Base-by-base conservation (phyloP, 2,888 invertebrate genomes). In the Eulithis testata region DNA sequence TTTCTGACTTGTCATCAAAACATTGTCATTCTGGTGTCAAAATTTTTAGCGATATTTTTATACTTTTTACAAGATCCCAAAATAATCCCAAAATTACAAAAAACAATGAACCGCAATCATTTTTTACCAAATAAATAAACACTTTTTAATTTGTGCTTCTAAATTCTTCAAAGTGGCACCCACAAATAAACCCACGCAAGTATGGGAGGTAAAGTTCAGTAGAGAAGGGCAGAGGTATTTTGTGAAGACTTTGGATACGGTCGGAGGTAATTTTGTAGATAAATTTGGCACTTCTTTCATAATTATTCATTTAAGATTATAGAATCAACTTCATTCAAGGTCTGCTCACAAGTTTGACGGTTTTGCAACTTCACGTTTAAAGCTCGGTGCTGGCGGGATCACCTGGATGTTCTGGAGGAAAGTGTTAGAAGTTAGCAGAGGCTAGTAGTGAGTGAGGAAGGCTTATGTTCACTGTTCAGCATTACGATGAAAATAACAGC, bases 201-300 rank as follows among this genome's bases (percentile, higher is more conserved):
- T 92, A 80, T 92, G 92, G 92, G 88, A 87, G 76, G 67, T 91
- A 7, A 85, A 69, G 71, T 81, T 92, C 52, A 76, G 71, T 77
- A 82, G 80, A 63, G 90, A 90, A 63, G 88, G 87, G 0, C 90
- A 92, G 64, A 85, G 92, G 74, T 76, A 74, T 60, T 91, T 91
- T 62, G 76, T 91, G 8, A 92, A 86, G 76, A 65, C 82, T 4
- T 77, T 92, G 75, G 89, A 91, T 56, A 84, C 85, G 11, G 68
- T 78, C 31, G 91, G 91, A 81, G 92, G 92, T 92, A 72, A 53
- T 12, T 50, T 45, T 6, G 45, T 45, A 56, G 49, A 11, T 21
- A 12, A 37, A 21, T 2, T 21, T 21, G 21, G 21, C 21, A 21
- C 2, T 21, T 21, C 21, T 21, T 21, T 21, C 21, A 21, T 21